These are phyloP conservation scores for Enhydra lutris DNA, from an alignment of 2,113 vertebrate species.

Conservation along the genomic window DNA sequence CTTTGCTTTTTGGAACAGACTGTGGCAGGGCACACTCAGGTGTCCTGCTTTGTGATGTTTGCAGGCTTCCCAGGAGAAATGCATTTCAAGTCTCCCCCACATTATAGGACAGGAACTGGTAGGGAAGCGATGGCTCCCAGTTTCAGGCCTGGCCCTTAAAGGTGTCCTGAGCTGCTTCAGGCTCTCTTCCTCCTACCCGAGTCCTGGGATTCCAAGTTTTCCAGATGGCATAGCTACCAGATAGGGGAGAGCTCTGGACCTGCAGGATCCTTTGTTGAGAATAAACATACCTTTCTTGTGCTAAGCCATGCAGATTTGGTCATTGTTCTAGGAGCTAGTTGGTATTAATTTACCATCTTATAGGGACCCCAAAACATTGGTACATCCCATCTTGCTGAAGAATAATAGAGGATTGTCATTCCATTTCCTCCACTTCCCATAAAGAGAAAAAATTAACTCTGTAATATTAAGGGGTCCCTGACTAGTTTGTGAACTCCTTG, in stretches of 20 bases:
- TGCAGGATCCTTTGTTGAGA: too few species aligned
- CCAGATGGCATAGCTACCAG: background rate
- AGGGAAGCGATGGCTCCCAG: background rate
- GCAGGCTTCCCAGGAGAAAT: background rate
- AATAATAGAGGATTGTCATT: background rate
- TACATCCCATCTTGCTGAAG: background rate
- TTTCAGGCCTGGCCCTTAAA: too few species aligned
- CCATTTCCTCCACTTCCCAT: background rate
- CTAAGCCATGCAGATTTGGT: background rate
- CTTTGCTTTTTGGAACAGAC: background rate
- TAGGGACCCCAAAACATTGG: background rate
- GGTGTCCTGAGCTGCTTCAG: accelerated
- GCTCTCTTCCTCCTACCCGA: background rate
- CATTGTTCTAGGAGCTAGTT: background rate
- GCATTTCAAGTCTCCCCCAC: background rate
- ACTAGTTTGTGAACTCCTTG: too few species aligned
- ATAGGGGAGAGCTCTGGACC: accelerated
- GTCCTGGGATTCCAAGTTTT: background rate
- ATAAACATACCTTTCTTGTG: background rate
- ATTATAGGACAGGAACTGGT: background rate
- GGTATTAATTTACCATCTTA: background rate
- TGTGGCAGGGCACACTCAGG: accelerated
- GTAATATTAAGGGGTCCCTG: background rate
- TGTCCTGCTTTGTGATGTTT: background rate
- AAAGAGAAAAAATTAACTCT: too few species aligned